Percentiles rank a stretch among this genome's conserved stretches.
These are phyloP conservation scores for Pomacea canaliculata DNA, from an alignment of 2,888 invertebrate species.

Conservation along the genomic window DNA sequence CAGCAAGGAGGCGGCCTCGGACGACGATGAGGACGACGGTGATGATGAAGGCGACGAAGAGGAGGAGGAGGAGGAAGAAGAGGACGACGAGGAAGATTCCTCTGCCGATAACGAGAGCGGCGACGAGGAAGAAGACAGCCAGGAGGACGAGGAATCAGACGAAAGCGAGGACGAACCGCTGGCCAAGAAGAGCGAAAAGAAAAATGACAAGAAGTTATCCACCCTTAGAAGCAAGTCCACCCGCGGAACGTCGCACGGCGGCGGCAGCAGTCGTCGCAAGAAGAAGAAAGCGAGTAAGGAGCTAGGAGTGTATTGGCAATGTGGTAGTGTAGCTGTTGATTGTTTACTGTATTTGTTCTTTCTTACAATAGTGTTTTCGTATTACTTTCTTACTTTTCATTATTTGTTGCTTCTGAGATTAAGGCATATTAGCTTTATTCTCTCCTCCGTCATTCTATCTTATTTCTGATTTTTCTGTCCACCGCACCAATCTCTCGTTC, in stretches of 20 bases:
- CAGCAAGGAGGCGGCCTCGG: slow-evolving; percentile 3
- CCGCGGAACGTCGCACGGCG: slow-evolving; percentile 18
- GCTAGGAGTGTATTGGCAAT: background rate
- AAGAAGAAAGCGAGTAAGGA: slow-evolving; percentile 19
- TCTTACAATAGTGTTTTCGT: no score
- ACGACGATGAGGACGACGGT: slow-evolving; percentile 18
- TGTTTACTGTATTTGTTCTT: no score
- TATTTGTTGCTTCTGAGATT: no score
- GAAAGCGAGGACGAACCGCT: slow-evolving; percentile 18
- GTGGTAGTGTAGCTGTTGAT: no score
- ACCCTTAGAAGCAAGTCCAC: background rate
- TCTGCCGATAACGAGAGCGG: slow-evolving; percentile 2
- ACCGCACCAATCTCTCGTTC: background rate
- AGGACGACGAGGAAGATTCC: slow-evolving; percentile 11
- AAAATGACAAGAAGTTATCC: slow-evolving; percentile 7
- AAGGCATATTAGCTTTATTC: background rate
- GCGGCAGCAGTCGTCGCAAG: background rate
- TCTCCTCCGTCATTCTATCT: background rate
- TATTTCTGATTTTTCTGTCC: background rate
- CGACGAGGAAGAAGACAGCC: slow-evolving; percentile 19
- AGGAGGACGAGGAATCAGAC: slow-evolving; percentile 19
- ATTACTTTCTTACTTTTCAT: no score
- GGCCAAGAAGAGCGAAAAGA: slow-evolving; percentile 22
- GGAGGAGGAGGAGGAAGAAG: slow-evolving; percentile 17
- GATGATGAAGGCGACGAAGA: slow-evolving; percentile 24